Evolutionary conservation across 2,797 vertebrate species (phyloP), one percentile per base, ranked within the genome.

Genomic region (Austrolebias charrua): DNA sequence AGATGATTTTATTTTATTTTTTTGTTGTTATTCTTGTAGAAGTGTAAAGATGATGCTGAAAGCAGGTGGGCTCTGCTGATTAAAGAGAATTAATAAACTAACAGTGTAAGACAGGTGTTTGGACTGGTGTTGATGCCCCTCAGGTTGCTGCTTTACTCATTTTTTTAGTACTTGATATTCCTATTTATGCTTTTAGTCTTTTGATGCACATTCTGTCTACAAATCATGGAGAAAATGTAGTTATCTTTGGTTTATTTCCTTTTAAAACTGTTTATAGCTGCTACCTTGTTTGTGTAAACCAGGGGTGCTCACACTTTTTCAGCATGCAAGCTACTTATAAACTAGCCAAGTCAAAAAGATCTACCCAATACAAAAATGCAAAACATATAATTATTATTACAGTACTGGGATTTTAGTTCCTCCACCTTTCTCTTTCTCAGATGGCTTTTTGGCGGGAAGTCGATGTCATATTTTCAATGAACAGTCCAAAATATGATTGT

Each of bases 51-150:
- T 45, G 55, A 47, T 52, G 57, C 7, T 11, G 56, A 40, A 48
- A 63, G 56, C 88, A 89, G 81, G 79, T 88, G 84, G 74, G 70
- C 75, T 82, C 46, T 59, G 11, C 60, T 72, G 75, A 81, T 86
- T 74, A 89, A 86, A 86, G 74, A 52, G 60, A 75, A 75, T 67
- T 44, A 63, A 54, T 65, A 38, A 78, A 69, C 61, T 24, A 50
- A 29, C 8, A 61, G 63, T 9, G 35, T 53, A 33, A 80, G 53
- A 20, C 62, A 75, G 75, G 80, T 83, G 75, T 76, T 80, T 9
- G 50, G 56, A 47, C 54, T 49, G 72, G 57, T 82, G 79, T 75
- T 69, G 35, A 66, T 57, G 58, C 68, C 81, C 76, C 78, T 85
- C 74, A 29, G 20, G 50, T 53, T 50, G 62, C 68, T 14, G 70